Evolutionary conservation across 2,888 invertebrate genomes (phyloP).

Genomic region (Pediacus dermestoides): DNA sequence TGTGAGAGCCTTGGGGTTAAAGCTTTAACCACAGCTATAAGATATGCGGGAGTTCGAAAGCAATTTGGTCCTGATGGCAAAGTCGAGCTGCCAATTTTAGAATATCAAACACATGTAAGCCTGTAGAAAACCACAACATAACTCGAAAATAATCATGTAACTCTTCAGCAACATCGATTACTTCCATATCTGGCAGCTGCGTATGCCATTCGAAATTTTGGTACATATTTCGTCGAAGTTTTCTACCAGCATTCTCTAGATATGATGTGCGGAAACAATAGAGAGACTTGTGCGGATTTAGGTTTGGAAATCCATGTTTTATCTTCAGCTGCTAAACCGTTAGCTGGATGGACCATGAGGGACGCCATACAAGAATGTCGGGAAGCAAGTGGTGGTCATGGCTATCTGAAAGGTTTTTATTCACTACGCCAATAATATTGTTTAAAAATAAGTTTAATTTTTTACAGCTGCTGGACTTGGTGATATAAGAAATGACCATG

Average conservation of each 20-base stretch:
- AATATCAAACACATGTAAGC: conserved; percentile 89
- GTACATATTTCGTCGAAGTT: conserved; percentile 53
- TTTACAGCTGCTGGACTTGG: conserved; percentile 67
- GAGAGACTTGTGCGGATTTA: conserved; percentile 38
- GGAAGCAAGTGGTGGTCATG: conserved; percentile 95
- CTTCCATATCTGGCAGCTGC: conserved; percentile 67
- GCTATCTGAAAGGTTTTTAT: conserved; percentile 71
- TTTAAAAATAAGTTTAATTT: conserved; percentile 13
- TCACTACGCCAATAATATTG: too few relatives aligned
- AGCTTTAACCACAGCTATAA: conserved; percentile 76
- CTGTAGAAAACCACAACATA: too few relatives aligned
- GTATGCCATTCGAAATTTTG: conserved; percentile 60
- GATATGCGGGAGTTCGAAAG: conserved; percentile 81
- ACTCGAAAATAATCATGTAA: conserved; percentile 5
- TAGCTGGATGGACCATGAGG: conserved; percentile 80
- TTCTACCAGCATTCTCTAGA: conserved; percentile 33
- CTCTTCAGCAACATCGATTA: conserved; percentile 69
- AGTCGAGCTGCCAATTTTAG: conserved; percentile 76
- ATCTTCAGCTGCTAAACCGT: conserved; percentile 71
- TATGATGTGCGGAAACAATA: conserved; percentile 30
- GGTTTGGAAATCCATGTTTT: conserved; percentile 75
- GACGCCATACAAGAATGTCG: conserved; percentile 90
- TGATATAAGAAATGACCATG: conserved; percentile 73
- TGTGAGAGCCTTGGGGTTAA: conserved; percentile 63
- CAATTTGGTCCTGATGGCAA: conserved; percentile 79